Conservation (phyloP, 2,888 invertebrate genomes). For the Synergus japonicus region DNA sequence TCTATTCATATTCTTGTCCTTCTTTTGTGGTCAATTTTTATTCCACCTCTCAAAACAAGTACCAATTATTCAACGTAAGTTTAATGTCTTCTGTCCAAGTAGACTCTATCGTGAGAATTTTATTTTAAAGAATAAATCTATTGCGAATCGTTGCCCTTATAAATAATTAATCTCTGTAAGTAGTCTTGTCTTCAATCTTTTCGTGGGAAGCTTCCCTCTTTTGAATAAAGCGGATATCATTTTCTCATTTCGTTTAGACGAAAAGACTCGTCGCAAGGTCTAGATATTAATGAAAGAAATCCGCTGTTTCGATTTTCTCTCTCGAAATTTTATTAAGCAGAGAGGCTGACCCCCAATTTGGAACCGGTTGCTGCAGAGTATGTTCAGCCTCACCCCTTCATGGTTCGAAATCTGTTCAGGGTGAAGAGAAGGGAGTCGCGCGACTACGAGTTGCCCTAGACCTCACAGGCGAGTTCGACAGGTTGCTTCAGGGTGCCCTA, state of each 20-base stretch:
- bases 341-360: conserved; percentile 60
- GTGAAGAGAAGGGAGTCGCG: conserved; percentile 42
- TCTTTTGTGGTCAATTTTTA: conserved; percentile 9
- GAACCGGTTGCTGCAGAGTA: conserved; percentile 66
- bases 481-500: conserved; percentile 61
- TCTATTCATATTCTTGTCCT: conserved; percentile 6
- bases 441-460: conserved; percentile 37
- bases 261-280: no score
- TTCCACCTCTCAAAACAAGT: neutral
- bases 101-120: conserved; percentile 52
- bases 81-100: neutral
- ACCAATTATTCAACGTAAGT: conserved; percentile 14
- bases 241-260: neutral
- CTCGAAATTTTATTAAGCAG: neutral
- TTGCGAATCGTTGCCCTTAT: neutral
- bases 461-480: conserved; percentile 59
- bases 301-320: conserved; percentile 29
- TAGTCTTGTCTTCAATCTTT: neutral
- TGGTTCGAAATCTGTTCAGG: conserved; percentile 56
- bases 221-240: neutral
- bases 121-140: conserved; percentile 69
- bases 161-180: neutral
- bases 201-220: conserved; percentile 14
- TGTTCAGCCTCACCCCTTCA: conserved; percentile 52
- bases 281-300: conserved; percentile 6